Percentiles rank a stretch among this genome's conserved stretches.
Conservation (phyloP, 2,797 vertebrate species). For the Balearica regulorum region DNA sequence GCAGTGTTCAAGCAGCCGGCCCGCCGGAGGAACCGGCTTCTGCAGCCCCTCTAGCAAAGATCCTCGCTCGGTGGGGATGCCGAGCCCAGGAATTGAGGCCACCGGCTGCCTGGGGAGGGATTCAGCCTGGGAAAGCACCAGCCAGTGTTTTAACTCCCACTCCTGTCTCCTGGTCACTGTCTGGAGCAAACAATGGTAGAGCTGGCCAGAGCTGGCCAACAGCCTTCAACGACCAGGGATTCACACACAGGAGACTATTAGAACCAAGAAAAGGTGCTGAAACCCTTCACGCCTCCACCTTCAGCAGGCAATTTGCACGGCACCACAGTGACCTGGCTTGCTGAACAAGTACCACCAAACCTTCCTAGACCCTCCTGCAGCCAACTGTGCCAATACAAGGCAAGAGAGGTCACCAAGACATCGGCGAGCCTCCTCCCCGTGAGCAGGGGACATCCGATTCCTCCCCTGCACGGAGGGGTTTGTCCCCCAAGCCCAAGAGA, state of each 20-base stretch:
- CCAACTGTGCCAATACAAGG: neutral
- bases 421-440: fast-evolving
- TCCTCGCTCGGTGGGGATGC: fast-evolving
- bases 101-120: neutral
- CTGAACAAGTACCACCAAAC: neutral
- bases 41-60: neutral
- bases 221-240: neutral
- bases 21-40: neutral
- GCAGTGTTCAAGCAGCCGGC: neutral
- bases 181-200: neutral
- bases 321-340: neutral
- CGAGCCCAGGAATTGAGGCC: neutral
- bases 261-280: fast-evolving
- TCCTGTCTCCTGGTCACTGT: neutral
- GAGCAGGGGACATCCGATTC: fast-evolving
- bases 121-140: neutral
- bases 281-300: neutral
- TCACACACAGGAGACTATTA: neutral
- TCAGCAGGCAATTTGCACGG: fast-evolving
- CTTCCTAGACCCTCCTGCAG: neutral
- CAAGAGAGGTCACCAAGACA: neutral
- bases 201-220: neutral
- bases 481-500: neutral
- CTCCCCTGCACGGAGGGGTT: neutral
- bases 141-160: neutral